These are phyloP conservation scores for Drosophila ezoana DNA, from an alignment of 2,888 invertebrate genomes.

Conservation along the genomic window DNA sequence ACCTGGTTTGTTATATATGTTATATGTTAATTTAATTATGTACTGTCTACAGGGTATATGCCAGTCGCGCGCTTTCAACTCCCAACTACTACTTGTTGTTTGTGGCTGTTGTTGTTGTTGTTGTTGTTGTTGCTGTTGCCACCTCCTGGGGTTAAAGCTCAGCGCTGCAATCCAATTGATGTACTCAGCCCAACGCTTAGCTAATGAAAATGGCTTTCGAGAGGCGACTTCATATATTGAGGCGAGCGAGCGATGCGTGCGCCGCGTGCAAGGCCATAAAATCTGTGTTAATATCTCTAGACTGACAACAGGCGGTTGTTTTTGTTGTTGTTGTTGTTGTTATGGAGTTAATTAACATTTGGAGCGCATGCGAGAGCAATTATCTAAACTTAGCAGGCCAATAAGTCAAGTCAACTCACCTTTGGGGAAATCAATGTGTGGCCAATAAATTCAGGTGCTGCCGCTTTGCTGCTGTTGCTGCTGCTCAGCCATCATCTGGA, in stretches of 20 bases:
- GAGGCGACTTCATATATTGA: conserved; percentile 15
- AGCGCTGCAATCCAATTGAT: conserved; percentile 46
- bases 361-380: conserved; percentile 63
- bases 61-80: neutral
- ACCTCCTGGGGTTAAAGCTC: conserved; percentile 35
- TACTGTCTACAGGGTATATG: neutral
- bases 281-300: conserved; percentile 66
- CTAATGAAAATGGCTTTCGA: conserved; percentile 53
- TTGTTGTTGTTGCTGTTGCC: conserved; percentile 1
- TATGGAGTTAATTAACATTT: conserved; percentile 63
- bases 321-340: conserved; percentile 23
- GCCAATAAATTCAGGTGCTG: conserved; percentile 65
- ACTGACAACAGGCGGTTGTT: conserved; percentile 16
- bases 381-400: conserved; percentile 62
- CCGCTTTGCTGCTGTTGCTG: conserved; percentile 16
- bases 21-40: too few species aligned
- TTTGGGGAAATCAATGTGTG: conserved; percentile 45
- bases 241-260: conserved; percentile 17
- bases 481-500: conserved; percentile 40
- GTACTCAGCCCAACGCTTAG: conserved; percentile 29
- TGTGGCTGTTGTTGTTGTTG: neutral
- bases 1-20: too few species aligned
- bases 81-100: neutral
- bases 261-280: conserved; percentile 61
- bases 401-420: conserved; percentile 70